Conservation (phyloP, 2,888 invertebrate genomes). For the Fragum whitleyi region DNA sequence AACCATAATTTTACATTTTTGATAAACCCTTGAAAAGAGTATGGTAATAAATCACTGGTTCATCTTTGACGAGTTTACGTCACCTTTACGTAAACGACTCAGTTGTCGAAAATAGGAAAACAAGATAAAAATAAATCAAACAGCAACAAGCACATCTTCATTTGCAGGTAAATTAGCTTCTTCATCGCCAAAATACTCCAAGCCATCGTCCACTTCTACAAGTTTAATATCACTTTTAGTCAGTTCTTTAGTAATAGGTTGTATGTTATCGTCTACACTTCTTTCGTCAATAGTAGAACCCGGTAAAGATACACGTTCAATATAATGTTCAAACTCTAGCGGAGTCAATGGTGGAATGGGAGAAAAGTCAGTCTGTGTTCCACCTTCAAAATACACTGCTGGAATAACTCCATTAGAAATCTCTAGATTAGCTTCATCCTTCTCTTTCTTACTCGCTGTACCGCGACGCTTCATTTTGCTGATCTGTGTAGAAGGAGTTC, state of each 20-base stretch:
- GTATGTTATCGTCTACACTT: background rate
- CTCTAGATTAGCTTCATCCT: slow-evolving; percentile 29
- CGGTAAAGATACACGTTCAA: slow-evolving; percentile 47
- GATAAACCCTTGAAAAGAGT: too few relatives aligned
- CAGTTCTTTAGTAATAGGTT: slow-evolving; percentile 42
- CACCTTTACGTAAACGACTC: too few relatives aligned
- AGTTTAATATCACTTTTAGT: slow-evolving; percentile 62
- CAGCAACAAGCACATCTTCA: slow-evolving; percentile 12
- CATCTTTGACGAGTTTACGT: too few relatives aligned
- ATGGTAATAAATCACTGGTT: too few relatives aligned
- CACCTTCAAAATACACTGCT: slow-evolving; percentile 53
- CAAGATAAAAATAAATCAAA: background rate
- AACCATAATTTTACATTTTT: too few relatives aligned
- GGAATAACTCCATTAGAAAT: slow-evolving; percentile 19
- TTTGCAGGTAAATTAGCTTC: background rate
- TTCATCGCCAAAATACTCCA: slow-evolving; percentile 23
- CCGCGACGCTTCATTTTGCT: slow-evolving; percentile 51
- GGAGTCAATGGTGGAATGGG: slow-evolving; percentile 49
- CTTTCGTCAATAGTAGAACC: slow-evolving; percentile 30
- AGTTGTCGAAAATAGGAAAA: too few relatives aligned
- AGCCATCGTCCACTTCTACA: slow-evolving; percentile 45
- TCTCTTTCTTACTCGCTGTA: slow-evolving; percentile 27
- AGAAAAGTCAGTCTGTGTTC: slow-evolving; percentile 64
- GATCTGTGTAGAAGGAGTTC: slow-evolving; percentile 61
- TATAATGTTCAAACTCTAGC: slow-evolving; percentile 28